Evolutionary conservation across 2,113 vertebrate species (phyloP), one percentile per base, ranked within the genome.

Genomic region (Callopanchax toddi): DNA sequence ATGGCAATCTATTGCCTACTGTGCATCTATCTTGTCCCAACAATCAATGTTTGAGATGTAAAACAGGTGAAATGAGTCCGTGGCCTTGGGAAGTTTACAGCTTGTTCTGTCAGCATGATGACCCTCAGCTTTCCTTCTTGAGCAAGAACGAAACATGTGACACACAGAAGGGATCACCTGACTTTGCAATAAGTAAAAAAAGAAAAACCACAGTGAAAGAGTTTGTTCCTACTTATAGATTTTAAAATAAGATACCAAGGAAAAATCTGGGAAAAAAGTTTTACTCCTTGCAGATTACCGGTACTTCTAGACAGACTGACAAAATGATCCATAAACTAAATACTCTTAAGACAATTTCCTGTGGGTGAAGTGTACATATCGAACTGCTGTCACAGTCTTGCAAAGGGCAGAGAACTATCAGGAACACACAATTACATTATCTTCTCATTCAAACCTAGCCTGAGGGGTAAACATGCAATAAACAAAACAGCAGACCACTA

Each of bases 381-480:
- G 80, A 76, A 57, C 78, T 40, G 44, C 78, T 83, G 70, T 74
- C 61, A 63, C 20, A 59, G 71, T 34, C 56, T 57, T 40, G 29
- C 46, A 91, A 92, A 92, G 87, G 87, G 46, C 91, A 91, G 75
- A 51, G 63, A 67, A 72, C 71, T 62, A 71, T 83, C 73, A 52
- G 60, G 62, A 66, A 70, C 29, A 88, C 36, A 48, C 50, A 68
- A 93, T 92, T 89, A 42, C 32, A 76, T 93, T 91, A 93, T 81
- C 71, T 73, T 73, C 75, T 78, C 70, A 74, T 90, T 83, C 75
- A 77, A 70, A 65, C 70, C 39, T 13, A 60, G 83, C 89, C 90
- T 72, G 67, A 57, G 76, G 90, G 89, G 73, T 71, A 84, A 87
- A 81, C 71, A 78, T 57, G 77, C 61, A 65, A 72, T 68, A 78